Base-by-base conservation (phyloP, 2,888 invertebrate genomes). In the Trissolcus brochymenae region DNA sequence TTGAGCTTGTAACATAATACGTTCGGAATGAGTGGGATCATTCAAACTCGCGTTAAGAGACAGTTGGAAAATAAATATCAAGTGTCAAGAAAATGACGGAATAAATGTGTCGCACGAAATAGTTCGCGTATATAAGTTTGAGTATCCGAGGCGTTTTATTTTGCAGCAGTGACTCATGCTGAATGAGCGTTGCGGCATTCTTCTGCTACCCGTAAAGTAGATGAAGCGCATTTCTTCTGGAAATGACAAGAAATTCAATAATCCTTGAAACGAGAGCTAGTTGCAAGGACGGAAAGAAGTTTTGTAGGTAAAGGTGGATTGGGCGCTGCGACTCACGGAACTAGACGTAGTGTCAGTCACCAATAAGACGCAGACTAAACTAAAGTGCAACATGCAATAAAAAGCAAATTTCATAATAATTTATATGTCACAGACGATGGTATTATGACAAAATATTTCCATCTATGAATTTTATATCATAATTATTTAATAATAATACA, bases 201-300 rank as follows among this genome's bases (percentile, higher is more conserved):
- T 80, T 73, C 56, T 74, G 64, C 59, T 50, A 50, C 73, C 70
- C 71, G 61, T 56, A 68, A 80, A 85, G 85, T 86, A 86, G 86
- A 87, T 87, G 85, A 84, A 85, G 83, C 85, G 84, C 83, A 86
- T 87, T 87, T 87, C 87, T 87, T 87, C 87, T 87, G 87, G 85
- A 84, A 85, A 86, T 87, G 87, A 87, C 87, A 85, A 85, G 82
- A 87, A 87, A 87, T 85, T 87, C 87, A 86, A 88, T 88, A 88
- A 87, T 87, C 85, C 83, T 84, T 80, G 82, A 83, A 84, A 84
- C 82, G 82, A 62, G 71, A 70, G 68, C 56, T 76, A 64, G 64
- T 56, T 51, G 59, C 55, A 29, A 55, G 29, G 54, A 46, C 19
- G 67, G 68, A 64, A 53, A 57, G 51, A 51, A 71, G 46, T 78